A percentile compares a stretch with the other conserved stretches of the same genome.
phyloP scores from a whole-genome alignment of 2,797 vertebrate genomes.

The Danio tinwini region DNA sequence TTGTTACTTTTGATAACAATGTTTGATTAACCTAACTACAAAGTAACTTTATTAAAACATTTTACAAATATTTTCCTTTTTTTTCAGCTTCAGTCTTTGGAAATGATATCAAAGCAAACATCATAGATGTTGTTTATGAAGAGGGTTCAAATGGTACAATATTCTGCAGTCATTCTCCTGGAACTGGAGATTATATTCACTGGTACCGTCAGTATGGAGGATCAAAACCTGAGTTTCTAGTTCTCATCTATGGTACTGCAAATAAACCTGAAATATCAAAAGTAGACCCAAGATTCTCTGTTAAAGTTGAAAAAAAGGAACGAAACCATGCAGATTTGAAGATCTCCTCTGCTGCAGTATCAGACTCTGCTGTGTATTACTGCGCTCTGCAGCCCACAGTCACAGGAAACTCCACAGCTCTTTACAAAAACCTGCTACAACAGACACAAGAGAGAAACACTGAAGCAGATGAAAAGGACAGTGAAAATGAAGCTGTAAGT shows the following conservation, averaged over 20 bases:
- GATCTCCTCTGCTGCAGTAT: no score
- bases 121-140: neutral
- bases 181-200: rapidly evolving
- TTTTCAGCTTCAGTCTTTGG: conserved; percentile 21
- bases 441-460: no score
- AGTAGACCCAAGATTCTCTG: neutral
- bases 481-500: no score
- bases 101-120: conserved; percentile 1
- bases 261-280: neutral
- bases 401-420: no score
- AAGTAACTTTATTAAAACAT: neutral
- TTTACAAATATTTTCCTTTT: neutral
- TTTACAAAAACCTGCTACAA: no score
- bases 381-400: no score
- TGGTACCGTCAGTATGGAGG: neutral
- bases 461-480: no score
- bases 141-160: neutral
- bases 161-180: neutral
- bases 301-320: neutral
- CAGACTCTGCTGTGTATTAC: no score
- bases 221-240: conserved; percentile 2
- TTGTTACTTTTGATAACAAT: neutral
- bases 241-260: neutral
- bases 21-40: no score
- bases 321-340: neutral